Conservation (phyloP, 2,797 vertebrate species). For the Ibycter americanus region DNA sequence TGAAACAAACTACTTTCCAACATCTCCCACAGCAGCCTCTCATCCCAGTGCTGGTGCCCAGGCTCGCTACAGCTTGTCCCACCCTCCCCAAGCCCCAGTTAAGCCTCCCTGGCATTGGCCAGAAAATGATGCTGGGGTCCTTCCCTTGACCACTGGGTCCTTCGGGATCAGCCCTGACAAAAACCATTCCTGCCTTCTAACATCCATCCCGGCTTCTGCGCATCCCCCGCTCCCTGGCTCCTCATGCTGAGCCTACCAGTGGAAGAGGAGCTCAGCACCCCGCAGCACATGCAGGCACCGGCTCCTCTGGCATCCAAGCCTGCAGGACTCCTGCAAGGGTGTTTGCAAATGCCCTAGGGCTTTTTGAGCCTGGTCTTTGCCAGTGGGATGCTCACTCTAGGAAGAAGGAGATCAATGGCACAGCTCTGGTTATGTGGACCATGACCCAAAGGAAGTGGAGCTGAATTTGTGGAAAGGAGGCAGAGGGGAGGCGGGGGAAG, state of each 20-base stretch:
- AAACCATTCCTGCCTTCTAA: neutral
- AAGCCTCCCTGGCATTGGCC: neutral
- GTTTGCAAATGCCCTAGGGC: neutral
- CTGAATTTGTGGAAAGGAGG: neutral
- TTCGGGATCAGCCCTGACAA: neutral
- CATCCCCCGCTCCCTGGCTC: neutral
- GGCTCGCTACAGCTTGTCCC: neutral
- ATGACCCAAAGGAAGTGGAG: neutral
- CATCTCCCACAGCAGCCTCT: neutral
- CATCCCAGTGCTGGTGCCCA: neutral
- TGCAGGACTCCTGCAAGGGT: neutral
- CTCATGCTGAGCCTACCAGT: neutral
- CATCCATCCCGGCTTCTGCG: neutral
- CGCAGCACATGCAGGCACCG: rapidly evolving
- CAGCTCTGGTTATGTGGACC: neutral
- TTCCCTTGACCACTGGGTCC: neutral
- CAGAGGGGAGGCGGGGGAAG: rapidly evolving
- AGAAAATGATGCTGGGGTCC: neutral
- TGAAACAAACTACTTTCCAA: rapidly evolving
- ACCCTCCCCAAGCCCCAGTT: neutral
- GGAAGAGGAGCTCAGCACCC: neutral
- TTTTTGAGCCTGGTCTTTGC: neutral
- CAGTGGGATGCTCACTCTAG: neutral
- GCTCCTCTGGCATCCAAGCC: neutral
- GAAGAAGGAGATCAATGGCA: neutral